Evolutionary conservation across 2,113 vertebrate genomes (phyloP).

Genomic region (Dermatemys mawii): DNA sequence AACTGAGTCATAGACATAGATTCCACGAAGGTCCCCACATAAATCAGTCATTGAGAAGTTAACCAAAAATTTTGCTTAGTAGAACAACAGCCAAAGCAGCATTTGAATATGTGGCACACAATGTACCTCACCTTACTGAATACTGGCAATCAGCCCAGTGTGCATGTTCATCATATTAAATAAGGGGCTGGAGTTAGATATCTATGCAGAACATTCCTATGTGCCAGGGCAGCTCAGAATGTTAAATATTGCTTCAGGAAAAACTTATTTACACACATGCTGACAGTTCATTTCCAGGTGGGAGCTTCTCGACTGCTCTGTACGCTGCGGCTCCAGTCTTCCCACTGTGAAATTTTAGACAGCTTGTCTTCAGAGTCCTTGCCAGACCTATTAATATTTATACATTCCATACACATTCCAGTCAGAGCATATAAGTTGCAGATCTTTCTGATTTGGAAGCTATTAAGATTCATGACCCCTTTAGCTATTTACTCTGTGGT

Average conservation of each 20-base stretch:
- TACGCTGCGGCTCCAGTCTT: slow-evolving; percentile 70
- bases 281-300: slow-evolving; percentile 81
- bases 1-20: neutral
- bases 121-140: neutral
- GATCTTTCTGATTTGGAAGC: slow-evolving; percentile 81
- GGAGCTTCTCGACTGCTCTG: slow-evolving; percentile 56
- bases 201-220: neutral
- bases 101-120: neutral
- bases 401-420: slow-evolving; percentile 76
- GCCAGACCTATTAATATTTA: slow-evolving; percentile 82
- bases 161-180: neutral
- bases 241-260: slow-evolving; percentile 67
- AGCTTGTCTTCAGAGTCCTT: slow-evolving; percentile 70
- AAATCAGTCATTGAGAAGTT: neutral
- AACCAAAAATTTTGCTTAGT: neutral
- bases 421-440: slow-evolving; percentile 78
- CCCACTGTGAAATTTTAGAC: slow-evolving; percentile 80
- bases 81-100: slow-evolving; percentile 1
- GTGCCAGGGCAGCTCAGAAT: neutral
- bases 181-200: slow-evolving; percentile 6
- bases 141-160: neutral
- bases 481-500: slow-evolving; percentile 77
- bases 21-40: neutral
- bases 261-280: slow-evolving; percentile 73
- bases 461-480: slow-evolving; percentile 84